Conservation (phyloP, 2,113 vertebrate species). For the Notothenia coriiceps region DNA sequence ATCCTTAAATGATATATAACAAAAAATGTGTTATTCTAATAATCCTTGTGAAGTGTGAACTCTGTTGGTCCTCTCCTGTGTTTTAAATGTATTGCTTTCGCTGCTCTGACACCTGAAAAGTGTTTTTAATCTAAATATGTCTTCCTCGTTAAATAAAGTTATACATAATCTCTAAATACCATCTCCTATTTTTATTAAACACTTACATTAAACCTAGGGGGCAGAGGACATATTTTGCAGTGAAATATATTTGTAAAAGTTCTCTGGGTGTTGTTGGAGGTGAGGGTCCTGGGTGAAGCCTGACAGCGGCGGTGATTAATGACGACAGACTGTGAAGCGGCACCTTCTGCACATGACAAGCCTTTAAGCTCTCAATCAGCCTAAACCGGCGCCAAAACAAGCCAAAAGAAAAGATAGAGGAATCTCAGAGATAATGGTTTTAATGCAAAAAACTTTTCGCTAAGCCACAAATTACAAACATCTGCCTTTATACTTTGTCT, state of each 20-base stretch:
- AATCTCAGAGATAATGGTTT: slow-evolving; percentile 11
- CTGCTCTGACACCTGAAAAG: too few species aligned
- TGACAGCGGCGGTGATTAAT: slow-evolving; percentile 77
- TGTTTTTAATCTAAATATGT: too few species aligned
- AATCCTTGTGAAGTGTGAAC: too few species aligned
- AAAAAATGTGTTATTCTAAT: too few species aligned
- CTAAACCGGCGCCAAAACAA: slow-evolving; percentile 25
- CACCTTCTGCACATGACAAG: slow-evolving; percentile 71
- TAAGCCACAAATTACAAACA: slow-evolving; percentile 63
- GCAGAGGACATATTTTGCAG: slow-evolving; percentile 1
- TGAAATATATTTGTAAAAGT: neutral
- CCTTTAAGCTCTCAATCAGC: slow-evolving; percentile 66
- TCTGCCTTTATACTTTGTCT: slow-evolving; percentile 51
- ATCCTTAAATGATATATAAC: neutral
- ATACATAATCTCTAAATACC: neutral
- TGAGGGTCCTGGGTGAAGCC: slow-evolving; percentile 51
- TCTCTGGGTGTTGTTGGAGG: slow-evolving; percentile 44
- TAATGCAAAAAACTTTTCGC: slow-evolving; percentile 49
- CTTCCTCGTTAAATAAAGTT: too few species aligned
- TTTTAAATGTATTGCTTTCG: too few species aligned
- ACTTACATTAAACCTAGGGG: slow-evolving; percentile 32
- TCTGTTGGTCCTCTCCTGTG: too few species aligned
- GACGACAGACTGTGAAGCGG: slow-evolving; percentile 70
- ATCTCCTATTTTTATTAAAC: slow-evolving; percentile 26
- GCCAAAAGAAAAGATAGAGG: neutral